Base-by-base conservation (phyloP, 64 coral and sea anemone species). In the Dendronephthya gigantea region DNA sequence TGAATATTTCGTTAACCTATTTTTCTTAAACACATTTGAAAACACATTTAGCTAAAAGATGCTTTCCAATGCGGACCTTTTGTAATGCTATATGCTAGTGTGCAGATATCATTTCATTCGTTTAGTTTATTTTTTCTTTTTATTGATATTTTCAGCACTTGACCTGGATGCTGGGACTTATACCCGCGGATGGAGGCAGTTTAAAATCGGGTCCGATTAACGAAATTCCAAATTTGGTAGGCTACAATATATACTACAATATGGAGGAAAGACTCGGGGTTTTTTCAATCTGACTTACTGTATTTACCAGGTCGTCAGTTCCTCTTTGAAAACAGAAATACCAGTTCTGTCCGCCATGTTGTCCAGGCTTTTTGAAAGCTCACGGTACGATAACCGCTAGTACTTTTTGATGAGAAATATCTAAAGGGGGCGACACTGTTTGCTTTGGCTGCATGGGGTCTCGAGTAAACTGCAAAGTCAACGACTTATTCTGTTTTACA, bases 311-410 rank as follows among this genome's bases (percentile, higher is more conserved):
- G 95, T 98, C 48, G 93, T 98, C 32, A 98, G 89, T 51, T 92
- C 93, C 79, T 81, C 92, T 17, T 87, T 98, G 90, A 98, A 93
- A 92, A 90, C 95, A 12, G 95, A 98, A 65, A 84, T 98, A 35
- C 95, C 95, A 45, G 95, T 98, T 4, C 68, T 98, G 25, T 89
- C 95, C 34, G 95, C 95, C 36, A 98, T 98, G 83, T 84, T 98
- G 15, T 98, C 95, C 84, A 91, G 95, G 41, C 90, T 98, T 25
- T 98, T 98, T 87, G 95, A 98, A 88, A 98, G 92, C 45, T 98
- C 95, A 29, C 87, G 90, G 95, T 98, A 89, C 29, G 90, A 1
- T 36, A 33, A 37, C 30, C 36, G 32, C 41, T 45, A 45, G 11
- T 45, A 45, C 4, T 45, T 6, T 45, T 45, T 4, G 11, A 45